Evolutionary conservation across 1,140 invertebrate genomes (phyloP), one percentile per base, ranked within the genome.

Genomic region (Drosophila bifasciata): DNA sequence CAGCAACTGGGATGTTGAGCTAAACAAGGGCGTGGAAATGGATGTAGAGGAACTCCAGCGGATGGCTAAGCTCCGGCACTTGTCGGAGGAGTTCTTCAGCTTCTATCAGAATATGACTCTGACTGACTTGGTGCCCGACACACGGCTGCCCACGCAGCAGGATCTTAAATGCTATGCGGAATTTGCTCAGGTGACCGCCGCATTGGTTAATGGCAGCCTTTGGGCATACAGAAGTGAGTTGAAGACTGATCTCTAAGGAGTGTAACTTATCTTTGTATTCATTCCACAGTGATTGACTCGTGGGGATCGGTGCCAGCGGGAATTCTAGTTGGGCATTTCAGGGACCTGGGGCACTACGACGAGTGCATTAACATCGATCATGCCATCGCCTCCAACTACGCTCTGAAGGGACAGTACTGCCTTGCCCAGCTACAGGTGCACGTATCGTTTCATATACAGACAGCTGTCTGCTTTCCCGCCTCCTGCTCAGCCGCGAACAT

Each of bases 301-400:
- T 90, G 88, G 88, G 88, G 86, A 5, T 74, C 77, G 2, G 45
- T 84, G 19, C 88, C 88, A 13, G 55, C 86, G 16, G 88, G 86
- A 0, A 72, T 90, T 4, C 55, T 90, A 0, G 50, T 48, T 21
- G 61, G 78, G 0, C 76, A 88, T 13, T 6, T 69, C 1, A 36
- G 50, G 44, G 83, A 90, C 13, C 28, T 90, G 11, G 88, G 88
- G 0, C 73, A 90, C 41, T 90, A 60, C n/a, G 71, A 69, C 3
- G 66, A 90, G 59, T 90, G 88, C 64, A 25, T 90, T 2, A 57
- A 21, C 13, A 79, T 89, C 32, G 56, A 68, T 5, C 49, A 79
- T 21, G 16, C 50, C 6, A 11, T 64, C 1, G 19, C 8, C 6
- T 45, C 28, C n/a, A 63, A 45, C 8, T 57, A 52, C 5, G 25